Percentiles rank a stretch among this genome's conserved stretches.
Evolutionary conservation across 2,797 vertebrate genomes (phyloP).

Genomic region (Sebastes taczanowskii): DNA sequence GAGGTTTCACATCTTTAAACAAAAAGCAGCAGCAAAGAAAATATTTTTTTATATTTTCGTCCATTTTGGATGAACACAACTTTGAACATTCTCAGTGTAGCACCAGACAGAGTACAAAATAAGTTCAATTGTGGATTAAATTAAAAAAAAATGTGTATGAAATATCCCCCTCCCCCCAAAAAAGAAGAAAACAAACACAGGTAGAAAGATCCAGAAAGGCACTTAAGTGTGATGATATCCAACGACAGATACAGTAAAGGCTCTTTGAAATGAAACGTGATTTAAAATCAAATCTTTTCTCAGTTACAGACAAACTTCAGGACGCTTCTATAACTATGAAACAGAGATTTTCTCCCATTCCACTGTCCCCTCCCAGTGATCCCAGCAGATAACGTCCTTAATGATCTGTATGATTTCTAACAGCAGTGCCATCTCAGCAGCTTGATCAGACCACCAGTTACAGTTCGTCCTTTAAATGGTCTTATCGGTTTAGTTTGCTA

Average conservation of each 20-base stretch:
- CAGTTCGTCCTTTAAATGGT: not conserved
- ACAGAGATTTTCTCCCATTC: not conserved
- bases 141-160: conserved; percentile 22
- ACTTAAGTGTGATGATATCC: conserved; percentile 68
- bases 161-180: not conserved
- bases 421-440: not conserved
- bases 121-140: conserved; percentile 37
- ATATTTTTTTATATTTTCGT: conserved; percentile 23
- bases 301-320: not conserved
- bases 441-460: not conserved
- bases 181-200: conserved; percentile 29
- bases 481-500: not conserved
- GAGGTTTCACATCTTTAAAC: conserved; percentile 41
- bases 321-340: not conserved
- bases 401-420: not conserved
- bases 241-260: conserved; percentile 39
- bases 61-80: conserved; percentile 30
- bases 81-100: conserved; percentile 70
- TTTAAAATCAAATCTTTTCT: conserved; percentile 4
- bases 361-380: not conserved
- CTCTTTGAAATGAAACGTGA: conserved; percentile 40
- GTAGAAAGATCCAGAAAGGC: conserved; percentile 74
- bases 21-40: conserved; percentile 59
- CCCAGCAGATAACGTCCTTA: not conserved
- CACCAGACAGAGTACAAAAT: conserved; percentile 75